Evolutionary conservation across 2,113 vertebrate species (phyloP).

Genomic region (Notothenia rossii): DNA sequence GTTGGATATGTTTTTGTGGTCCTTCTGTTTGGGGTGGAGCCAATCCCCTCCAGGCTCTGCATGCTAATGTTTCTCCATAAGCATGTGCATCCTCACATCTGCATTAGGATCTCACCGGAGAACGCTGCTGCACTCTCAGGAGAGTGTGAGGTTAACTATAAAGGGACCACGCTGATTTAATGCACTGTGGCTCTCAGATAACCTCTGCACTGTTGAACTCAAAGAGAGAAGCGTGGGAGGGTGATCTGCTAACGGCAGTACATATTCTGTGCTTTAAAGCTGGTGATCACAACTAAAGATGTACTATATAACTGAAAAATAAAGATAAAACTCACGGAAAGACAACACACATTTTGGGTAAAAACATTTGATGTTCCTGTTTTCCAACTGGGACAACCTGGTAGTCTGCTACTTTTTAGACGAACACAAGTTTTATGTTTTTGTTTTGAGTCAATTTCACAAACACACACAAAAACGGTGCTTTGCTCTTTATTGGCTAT

Average conservation of each 20-base stretch:
- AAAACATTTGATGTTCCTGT: no score
- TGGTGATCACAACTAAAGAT: no score
- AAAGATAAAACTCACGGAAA: no score
- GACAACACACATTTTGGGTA: no score
- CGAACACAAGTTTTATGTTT: background rate
- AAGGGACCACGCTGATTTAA: background rate
- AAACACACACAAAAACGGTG: background rate
- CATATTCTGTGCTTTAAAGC: no score
- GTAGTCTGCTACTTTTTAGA: background rate
- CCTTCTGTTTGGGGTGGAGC: background rate
- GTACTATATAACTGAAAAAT: no score
- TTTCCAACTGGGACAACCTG: no score
- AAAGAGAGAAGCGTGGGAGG: background rate
- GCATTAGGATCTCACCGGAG: constrained; percentile 6
- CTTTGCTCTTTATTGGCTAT: background rate
- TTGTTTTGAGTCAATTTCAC: no score
- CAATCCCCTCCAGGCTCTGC: background rate
- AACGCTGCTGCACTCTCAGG: background rate
- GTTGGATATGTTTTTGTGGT: background rate
- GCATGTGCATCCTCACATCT: constrained; percentile 18
- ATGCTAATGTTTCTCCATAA: constrained; percentile 9
- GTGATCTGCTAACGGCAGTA: background rate
- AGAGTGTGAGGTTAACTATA: background rate
- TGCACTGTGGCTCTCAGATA: background rate
- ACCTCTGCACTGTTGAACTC: background rate